Evolutionary conservation across 2,888 invertebrate species (phyloP), one percentile per base, ranked within the genome.

Genomic region (Deroplatys truncata): DNA sequence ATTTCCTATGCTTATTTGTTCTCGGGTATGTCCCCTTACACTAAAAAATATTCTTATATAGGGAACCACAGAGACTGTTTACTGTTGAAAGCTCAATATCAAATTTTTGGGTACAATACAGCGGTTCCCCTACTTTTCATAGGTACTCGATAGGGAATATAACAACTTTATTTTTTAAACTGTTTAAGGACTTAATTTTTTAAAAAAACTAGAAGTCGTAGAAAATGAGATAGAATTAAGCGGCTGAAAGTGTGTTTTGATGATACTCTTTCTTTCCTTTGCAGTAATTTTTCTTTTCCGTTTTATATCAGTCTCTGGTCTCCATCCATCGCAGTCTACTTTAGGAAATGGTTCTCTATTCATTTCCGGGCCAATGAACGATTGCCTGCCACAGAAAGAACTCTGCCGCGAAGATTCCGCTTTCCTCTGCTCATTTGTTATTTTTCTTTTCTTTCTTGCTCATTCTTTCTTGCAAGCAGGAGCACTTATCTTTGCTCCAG

Each of bases 311-410:
- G n/a, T 28, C 28, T 85, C 49, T 28, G 13, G 35, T 28, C 85
- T 28, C 85, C 85, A 85, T 85, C 28, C 85, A 85, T 49, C 49
- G 85, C 28, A 85, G 85, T 49, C 85, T 85, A 56, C 85, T 49
- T 85, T 85, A 43, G 49, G 85, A 49, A 85, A 85, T 85, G 88
- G 49, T 88, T 88, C 84, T 88, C 84, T 88, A 88, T 88, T 88
- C 83, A 88, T 49, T 88, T 88, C 84, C 88, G 49, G 88, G 43
- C 88, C 56, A 35, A 28, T 56, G 88, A 88, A 88, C 84, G 88
- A 88, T 88, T 88, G 88, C 88, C 88, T 88, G 88, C 49, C 88
- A 88, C 28, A 83, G 84, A 85, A 49, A 49, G 49, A 85, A 85
- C 85, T 85, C 56, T 85, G 43, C 28, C 85, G 28, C 28, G 49